These are phyloP conservation scores for Priocnemis perturbator DNA, from an alignment of 2,888 invertebrate species.

Conservation along the genomic window DNA sequence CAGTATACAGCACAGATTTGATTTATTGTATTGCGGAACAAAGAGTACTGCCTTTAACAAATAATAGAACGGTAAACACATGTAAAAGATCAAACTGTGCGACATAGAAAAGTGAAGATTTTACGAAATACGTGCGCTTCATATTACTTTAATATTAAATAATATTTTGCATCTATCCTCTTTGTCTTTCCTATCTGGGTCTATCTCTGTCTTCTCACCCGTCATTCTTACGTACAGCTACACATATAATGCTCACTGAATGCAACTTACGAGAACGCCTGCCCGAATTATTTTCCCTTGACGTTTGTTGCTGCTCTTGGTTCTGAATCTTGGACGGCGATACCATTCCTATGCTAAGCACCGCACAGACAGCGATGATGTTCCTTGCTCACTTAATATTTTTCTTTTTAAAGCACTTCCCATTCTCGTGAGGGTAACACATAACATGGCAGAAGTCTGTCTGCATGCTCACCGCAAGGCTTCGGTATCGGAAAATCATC, in stretches of 20 bases:
- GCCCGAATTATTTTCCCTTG: slow-evolving; percentile 49
- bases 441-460: slow-evolving; percentile 28
- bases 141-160: too few species aligned
- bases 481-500: not conserved
- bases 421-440: slow-evolving; percentile 56
- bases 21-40: too few species aligned
- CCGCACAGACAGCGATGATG: slow-evolving; percentile 58
- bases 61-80: too few species aligned
- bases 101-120: too few species aligned
- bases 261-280: slow-evolving; percentile 55
- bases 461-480: slow-evolving; percentile 18
- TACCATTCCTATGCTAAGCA: slow-evolving; percentile 74
- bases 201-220: not conserved
- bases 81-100: too few species aligned
- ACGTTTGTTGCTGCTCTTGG: slow-evolving; percentile 63
- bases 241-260: too few species aligned
- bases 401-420: slow-evolving; percentile 60
- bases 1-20: too few species aligned
- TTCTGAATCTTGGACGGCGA: slow-evolving; percentile 73
- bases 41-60: too few species aligned
- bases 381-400: slow-evolving; percentile 52
- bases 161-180: too few species aligned
- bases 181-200: not conserved
- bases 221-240: too few species aligned
- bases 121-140: too few species aligned